phyloP scores from a whole-genome alignment of 1,140 invertebrate species.

The Scaptomyza hsui region DNA sequence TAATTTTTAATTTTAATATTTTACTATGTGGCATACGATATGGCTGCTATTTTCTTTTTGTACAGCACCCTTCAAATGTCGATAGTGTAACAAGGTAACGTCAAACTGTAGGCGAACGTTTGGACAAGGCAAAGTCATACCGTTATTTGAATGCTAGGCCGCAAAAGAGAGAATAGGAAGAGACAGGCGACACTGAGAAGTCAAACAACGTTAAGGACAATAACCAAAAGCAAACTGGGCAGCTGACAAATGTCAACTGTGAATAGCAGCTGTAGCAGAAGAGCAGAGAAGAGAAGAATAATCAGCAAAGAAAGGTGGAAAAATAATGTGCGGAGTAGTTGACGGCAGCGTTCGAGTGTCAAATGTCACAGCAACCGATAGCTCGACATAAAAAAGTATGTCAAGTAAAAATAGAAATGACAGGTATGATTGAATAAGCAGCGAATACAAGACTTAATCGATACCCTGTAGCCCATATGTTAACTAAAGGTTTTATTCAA shows the following conservation, averaged over 20 bases:
- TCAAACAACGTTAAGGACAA: too few relatives aligned
- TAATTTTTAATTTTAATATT: too few relatives aligned
- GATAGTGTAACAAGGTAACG: too few relatives aligned
- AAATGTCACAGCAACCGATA: background rate
- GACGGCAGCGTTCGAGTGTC: background rate
- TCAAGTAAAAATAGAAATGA: constrained; percentile 54
- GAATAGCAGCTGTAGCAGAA: constrained; percentile 17
- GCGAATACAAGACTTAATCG: background rate
- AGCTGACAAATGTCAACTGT: constrained; percentile 64
- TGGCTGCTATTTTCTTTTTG: too few relatives aligned
- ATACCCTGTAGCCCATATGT: constrained; percentile 9
- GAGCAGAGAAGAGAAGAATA: too few relatives aligned
- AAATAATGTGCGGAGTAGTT: background rate
- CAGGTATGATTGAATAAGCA: background rate
- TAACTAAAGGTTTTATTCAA: too few relatives aligned
- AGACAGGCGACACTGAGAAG: background rate
- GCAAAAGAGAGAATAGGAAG: constrained; percentile 17
- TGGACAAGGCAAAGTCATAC: constrained; percentile 40
- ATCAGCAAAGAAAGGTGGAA: background rate
- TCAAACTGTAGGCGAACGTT: background rate
- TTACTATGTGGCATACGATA: too few relatives aligned
- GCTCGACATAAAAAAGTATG: constrained; percentile 50
- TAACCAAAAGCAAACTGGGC: constrained; percentile 11
- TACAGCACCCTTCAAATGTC: too few relatives aligned
- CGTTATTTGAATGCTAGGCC: constrained; percentile 43